Conservation (phyloP, 37 sponge, comb jelly and placozoan species). For the Eunapius fragilis region DNA sequence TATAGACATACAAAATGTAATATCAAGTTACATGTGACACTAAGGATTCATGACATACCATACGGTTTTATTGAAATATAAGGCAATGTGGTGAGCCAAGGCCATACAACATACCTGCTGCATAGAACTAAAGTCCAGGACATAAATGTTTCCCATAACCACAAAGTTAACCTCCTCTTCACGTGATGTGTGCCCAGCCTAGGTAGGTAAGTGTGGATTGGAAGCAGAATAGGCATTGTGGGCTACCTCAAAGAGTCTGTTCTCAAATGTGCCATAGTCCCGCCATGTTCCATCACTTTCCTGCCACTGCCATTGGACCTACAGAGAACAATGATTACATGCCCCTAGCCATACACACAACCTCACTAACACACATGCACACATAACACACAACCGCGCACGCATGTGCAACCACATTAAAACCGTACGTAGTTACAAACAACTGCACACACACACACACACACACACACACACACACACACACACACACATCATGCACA, state of each 20-base stretch:
- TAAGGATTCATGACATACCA: too few relatives aligned
- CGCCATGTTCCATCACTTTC: constrained; percentile 54
- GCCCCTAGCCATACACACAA: neutral
- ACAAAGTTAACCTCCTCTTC: constrained; percentile 79
- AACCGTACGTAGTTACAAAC: too few relatives aligned
- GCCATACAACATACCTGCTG: constrained; percentile 58
- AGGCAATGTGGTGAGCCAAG: too few relatives aligned
- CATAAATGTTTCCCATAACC: constrained; percentile 76
- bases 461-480: neutral
- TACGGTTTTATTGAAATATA: too few relatives aligned
- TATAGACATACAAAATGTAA: too few relatives aligned
- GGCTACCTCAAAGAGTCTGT: constrained; percentile 72
- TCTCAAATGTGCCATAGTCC: constrained; percentile 64
- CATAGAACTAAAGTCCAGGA: constrained; percentile 71
- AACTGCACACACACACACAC: neutral
- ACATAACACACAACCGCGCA: neutral
- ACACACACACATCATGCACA: neutral
- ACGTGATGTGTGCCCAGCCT: constrained; percentile 57
- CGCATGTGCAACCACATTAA: neutral
- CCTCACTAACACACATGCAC: neutral
- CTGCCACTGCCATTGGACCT: constrained; percentile 87
- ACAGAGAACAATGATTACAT: neutral
- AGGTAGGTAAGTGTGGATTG: neutral
- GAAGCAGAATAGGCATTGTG: neutral
- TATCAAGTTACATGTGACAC: too few relatives aligned